Evolutionary conservation across 2,113 vertebrate species (phyloP).

Genomic region (Grantiella picta): DNA sequence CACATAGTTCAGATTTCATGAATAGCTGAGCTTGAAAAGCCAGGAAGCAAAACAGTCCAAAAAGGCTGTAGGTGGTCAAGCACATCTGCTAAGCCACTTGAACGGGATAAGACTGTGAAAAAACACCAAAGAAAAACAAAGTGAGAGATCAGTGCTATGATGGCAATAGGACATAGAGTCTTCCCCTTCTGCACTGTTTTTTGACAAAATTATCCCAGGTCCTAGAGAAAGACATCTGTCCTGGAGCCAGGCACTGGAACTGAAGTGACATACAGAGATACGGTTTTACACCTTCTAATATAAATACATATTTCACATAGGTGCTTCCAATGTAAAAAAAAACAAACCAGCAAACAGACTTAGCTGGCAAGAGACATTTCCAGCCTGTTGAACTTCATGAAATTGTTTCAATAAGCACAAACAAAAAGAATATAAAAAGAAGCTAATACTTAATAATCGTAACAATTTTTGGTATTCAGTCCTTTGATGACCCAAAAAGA

Average conservation of each 20-base stretch:
- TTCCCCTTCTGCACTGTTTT: neutral
- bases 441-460: neutral
- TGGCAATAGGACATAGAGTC: neutral
- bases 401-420: neutral
- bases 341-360: neutral
- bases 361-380: neutral
- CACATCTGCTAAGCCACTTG: conserved; percentile 46
- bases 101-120: neutral
- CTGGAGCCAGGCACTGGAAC: neutral
- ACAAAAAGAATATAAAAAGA: neutral
- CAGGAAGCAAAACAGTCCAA: conserved; percentile 31
- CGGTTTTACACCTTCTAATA: neutral
- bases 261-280: fast-evolving
- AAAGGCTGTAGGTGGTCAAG: conserved; percentile 53
- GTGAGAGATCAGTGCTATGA: neutral
- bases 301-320: neutral
- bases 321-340: neutral
- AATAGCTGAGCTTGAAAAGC: conserved; percentile 41
- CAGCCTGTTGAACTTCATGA: neutral
- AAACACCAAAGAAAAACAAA: neutral
- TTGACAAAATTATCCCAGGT: neutral
- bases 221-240: neutral
- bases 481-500: neutral
- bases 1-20: conserved; percentile 42
- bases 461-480: neutral